Percentiles rank a stretch among this genome's conserved stretches.
Conservation (phyloP, 23 tunicate genomes). For the Botrylloides violaceus region DNA sequence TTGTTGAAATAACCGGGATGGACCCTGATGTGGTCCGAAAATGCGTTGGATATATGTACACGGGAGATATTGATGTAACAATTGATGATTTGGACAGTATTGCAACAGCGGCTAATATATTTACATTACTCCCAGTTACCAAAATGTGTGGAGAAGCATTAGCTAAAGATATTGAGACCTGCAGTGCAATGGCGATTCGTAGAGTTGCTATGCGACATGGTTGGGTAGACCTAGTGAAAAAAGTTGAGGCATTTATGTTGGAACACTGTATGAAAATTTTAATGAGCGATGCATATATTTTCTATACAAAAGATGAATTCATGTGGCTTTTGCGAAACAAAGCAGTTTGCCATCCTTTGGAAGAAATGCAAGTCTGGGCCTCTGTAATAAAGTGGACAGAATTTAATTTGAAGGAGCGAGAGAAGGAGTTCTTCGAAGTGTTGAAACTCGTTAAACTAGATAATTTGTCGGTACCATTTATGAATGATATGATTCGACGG, state of each 20-base stretch:
- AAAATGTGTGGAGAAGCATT: background rate
- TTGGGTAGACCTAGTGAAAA: constrained; percentile 8
- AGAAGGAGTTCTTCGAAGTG: constrained; percentile 5
- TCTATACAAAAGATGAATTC: constrained; percentile 15
- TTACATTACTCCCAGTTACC: background rate
- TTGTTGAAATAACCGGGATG: background rate
- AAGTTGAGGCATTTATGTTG: background rate
- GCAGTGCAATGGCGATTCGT: constrained; percentile 8
- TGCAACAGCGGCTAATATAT: constrained; percentile 7
- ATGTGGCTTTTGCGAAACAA: constrained; percentile 14
- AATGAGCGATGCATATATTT: background rate
- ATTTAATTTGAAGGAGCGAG: background rate
- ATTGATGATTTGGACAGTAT: constrained; percentile 10
- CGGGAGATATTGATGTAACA: constrained; percentile 8
- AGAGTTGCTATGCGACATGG: background rate
- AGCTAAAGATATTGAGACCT: background rate
- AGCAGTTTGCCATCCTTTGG: constrained; percentile 11
- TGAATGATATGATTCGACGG: constrained; percentile 20
- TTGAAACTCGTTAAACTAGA: constrained; percentile 4
- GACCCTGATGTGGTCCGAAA: constrained; percentile 9
- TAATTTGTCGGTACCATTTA: constrained; percentile 12
- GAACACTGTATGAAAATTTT: constrained; percentile 4
- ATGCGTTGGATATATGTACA: constrained; percentile 18
- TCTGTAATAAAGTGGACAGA: constrained; percentile 17
- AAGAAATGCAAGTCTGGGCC: constrained; percentile 25